Evolutionary conservation across 2,888 invertebrate species (phyloP).

Genomic region (Tetropium fuscum): DNA sequence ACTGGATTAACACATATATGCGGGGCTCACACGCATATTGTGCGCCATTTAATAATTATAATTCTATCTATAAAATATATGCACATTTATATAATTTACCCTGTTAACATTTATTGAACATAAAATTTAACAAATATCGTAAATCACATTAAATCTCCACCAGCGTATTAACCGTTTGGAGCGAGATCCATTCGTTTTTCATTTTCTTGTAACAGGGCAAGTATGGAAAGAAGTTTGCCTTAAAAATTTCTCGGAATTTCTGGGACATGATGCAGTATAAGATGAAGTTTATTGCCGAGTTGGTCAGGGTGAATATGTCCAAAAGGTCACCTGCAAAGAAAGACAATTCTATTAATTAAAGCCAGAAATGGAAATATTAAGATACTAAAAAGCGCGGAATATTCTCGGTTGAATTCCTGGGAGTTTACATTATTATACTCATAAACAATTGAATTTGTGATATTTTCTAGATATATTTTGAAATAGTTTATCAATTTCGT

Average conservation of each 20-base stretch:
- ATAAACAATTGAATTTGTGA: too few species aligned
- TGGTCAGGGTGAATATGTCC: conserved; percentile 89
- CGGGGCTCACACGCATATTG: conserved; percentile 24
- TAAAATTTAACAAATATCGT: neutral
- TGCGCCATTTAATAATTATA: conserved; percentile 11
- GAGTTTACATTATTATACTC: too few species aligned
- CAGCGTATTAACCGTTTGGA: conserved; percentile 41
- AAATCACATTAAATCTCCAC: conserved; percentile 29
- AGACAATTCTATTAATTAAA: too few species aligned
- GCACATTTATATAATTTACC: conserved; percentile 9
- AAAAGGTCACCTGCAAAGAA: conserved; percentile 82
- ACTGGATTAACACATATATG: conserved; percentile 3
- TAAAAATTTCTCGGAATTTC: conserved; percentile 86
- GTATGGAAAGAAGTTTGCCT: conserved; percentile 77
- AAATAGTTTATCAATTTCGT: too few species aligned
- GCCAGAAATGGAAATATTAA: too few species aligned
- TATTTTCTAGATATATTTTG: too few species aligned
- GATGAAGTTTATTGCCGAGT: conserved; percentile 92
- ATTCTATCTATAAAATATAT: conserved; percentile 5
- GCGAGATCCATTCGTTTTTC: conserved; percentile 46
- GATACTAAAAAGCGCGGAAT: too few species aligned
- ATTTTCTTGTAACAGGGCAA: conserved; percentile 54
- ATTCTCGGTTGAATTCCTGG: too few species aligned
- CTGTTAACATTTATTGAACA: conserved; percentile 20
- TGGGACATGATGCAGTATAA: conserved; percentile 93